Percentiles rank a stretch among this genome's conserved stretches.
These are phyloP conservation scores for Clistopyga incitator DNA, from an alignment of 2,888 invertebrate species.

Conservation along the genomic window DNA sequence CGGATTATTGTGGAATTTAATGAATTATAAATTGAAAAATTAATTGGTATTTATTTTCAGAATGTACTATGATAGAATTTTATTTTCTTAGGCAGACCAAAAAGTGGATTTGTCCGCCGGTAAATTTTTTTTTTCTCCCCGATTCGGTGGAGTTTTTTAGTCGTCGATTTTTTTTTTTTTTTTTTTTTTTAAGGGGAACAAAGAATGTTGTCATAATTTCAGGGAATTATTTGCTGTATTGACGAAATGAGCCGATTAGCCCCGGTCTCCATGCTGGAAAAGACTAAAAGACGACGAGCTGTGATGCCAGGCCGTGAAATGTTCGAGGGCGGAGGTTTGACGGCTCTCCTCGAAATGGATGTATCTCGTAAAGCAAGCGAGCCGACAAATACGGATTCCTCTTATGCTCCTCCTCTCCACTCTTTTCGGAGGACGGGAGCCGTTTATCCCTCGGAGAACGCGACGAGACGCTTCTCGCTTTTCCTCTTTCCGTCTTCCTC, in stretches of 20 bases:
- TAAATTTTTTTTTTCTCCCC: no score
- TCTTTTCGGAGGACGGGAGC: conserved; percentile 34
- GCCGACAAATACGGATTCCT: conserved; percentile 80
- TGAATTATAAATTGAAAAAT: no score
- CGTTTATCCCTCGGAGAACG: conserved; percentile 31
- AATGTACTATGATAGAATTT: no score
- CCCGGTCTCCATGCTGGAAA: background rate
- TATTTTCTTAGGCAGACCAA: no score
- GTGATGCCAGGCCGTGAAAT: conserved; percentile 22
- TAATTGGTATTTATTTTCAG: no score
- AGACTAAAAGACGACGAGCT: background rate
- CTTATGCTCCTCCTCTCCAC: conserved; percentile 43
- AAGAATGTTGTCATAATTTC: no score
- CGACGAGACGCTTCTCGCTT: background rate
- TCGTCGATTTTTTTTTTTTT: no score
- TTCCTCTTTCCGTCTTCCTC: background rate
- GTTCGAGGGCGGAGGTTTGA: conserved; percentile 60
- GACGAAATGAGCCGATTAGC: background rate
- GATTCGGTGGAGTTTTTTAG: no score
- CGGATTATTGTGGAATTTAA: no score
- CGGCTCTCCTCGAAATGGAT: conserved; percentile 72
- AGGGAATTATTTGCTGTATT: no score
- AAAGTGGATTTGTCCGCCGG: no score
- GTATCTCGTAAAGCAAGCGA: conserved; percentile 78
- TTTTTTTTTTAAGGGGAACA: no score